Conservation (phyloP, 2,113 vertebrate species). For the Emydura subglobosa region DNA sequence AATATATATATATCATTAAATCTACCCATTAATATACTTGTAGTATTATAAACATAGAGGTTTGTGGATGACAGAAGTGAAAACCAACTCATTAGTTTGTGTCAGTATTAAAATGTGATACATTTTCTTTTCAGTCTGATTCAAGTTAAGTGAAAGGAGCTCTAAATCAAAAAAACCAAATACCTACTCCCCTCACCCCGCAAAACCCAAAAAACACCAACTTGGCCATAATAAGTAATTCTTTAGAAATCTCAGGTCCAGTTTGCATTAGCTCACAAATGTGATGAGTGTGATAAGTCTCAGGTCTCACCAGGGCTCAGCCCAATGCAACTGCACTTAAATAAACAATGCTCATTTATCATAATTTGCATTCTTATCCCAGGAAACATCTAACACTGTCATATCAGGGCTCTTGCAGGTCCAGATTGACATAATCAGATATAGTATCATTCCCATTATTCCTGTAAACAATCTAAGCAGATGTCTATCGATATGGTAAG, state of each 20-base stretch:
- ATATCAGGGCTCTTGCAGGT: conserved; percentile 5
- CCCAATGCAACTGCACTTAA: neutral
- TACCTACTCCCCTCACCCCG: too few species aligned
- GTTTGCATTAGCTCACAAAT: neutral
- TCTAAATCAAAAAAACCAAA: neutral
- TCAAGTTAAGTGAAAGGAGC: conserved; percentile 15
- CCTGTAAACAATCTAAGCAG: neutral
- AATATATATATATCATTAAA: conserved; percentile 76
- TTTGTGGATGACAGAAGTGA: conserved; percentile 76
- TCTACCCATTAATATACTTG: conserved; percentile 69
- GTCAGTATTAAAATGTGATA: conserved; percentile 67
- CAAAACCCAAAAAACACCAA: neutral
- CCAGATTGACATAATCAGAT: neutral
- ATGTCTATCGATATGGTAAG: neutral
- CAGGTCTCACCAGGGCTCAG: neutral
- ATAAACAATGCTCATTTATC: neutral
- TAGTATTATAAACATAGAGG: conserved; percentile 72
- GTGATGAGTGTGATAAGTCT: neutral
- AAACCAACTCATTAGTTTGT: conserved; percentile 73
- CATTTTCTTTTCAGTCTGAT: conserved; percentile 39
- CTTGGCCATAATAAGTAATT: neutral
- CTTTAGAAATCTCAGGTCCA: neutral
- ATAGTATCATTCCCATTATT: conserved; percentile 12
- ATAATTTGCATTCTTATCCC: neutral
- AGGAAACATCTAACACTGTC: neutral